A percentile compares a stretch with the other conserved stretches of the same genome.
Conservation (phyloP, 2,113 vertebrate species). For the Athene noctua region DNA sequence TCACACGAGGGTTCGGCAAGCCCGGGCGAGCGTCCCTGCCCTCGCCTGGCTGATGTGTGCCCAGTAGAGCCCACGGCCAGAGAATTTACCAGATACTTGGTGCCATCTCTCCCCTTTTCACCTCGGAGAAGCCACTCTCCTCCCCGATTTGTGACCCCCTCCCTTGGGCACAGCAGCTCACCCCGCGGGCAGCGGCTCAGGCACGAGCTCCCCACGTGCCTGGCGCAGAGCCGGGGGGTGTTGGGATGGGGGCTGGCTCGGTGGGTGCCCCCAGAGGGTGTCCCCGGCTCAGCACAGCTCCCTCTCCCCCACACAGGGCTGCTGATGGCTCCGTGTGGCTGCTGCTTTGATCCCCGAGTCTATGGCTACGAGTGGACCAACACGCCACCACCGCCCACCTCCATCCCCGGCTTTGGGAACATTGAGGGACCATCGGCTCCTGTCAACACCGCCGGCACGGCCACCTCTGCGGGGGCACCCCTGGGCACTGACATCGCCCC, state of each 20-base stretch:
- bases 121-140: accelerated
- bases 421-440: no score
- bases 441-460: no score
- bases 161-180: not conserved
- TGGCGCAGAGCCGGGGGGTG: accelerated
- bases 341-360: constrained; percentile 49
- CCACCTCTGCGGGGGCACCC: no score
- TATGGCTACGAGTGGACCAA: constrained; percentile 16
- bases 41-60: not conserved
- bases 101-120: not conserved
- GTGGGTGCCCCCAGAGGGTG: no score
- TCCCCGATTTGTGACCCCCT: no score
- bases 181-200: no score
- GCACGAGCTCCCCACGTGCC: not conserved
- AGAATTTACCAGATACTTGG: not conserved
- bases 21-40: not conserved
- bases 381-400: not conserved
- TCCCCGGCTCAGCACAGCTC: not conserved
- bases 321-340: constrained; percentile 66
- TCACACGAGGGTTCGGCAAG: not conserved
- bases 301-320: not conserved
- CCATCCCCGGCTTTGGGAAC: not conserved
- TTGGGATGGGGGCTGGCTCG: accelerated
- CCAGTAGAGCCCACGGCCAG: not conserved
- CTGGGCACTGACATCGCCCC: no score